Evolutionary conservation across 2,113 vertebrate genomes (phyloP).

Genomic region (Pseudopodoces humilis): DNA sequence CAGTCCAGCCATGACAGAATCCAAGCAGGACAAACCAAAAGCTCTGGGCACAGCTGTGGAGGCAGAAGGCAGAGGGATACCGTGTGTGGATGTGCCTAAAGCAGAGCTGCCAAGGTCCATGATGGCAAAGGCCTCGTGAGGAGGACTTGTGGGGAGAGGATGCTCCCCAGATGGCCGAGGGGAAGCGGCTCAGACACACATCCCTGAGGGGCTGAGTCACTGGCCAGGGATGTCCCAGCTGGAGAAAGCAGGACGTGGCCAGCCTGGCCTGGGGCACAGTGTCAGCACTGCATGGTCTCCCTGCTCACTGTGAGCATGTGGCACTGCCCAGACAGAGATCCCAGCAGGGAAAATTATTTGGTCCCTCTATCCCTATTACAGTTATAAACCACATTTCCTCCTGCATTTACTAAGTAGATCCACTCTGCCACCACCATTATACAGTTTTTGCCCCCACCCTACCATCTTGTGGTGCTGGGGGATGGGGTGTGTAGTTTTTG

Average conservation of each 20-base stretch:
- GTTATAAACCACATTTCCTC: neutral
- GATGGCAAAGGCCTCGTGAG: neutral
- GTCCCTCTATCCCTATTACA: neutral
- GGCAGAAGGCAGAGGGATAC: neutral
- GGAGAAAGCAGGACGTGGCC: conserved; percentile 20
- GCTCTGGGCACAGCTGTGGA: neutral
- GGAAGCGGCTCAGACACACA: conserved; percentile 66
- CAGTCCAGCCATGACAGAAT: neutral
- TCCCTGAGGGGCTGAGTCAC: conserved; percentile 61
- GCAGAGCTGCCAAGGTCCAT: neutral
- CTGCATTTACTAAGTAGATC: neutral
- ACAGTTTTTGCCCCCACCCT: neutral
- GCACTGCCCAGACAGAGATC: neutral
- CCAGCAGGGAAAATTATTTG: neutral
- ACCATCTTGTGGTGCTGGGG: fast-evolving
- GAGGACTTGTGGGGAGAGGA: conserved; percentile 27
- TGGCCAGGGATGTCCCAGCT: neutral
- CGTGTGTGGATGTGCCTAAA: neutral
- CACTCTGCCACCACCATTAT: neutral
- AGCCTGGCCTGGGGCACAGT: neutral
- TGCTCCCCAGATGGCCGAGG: conserved; percentile 61
- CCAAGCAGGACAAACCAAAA: neutral
- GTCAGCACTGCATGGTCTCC: neutral
- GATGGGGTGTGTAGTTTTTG: neutral
- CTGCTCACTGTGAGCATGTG: fast-evolving